Evolutionary conservation across 2,797 vertebrate species (phyloP).

Genomic region (Leucoraja ocellata): DNA sequence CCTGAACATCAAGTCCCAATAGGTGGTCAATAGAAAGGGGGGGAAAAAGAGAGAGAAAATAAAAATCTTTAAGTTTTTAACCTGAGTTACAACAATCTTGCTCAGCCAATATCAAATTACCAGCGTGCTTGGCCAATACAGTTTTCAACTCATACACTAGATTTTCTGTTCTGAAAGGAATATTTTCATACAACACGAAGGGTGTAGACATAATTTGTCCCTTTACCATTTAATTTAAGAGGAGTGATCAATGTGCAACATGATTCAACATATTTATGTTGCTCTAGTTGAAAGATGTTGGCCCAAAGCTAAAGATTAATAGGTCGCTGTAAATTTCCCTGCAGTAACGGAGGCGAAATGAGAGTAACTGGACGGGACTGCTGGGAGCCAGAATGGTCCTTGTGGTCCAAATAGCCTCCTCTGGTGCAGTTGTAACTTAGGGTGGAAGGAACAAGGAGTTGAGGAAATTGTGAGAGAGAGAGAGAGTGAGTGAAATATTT

Average conservation of each 20-base stretch:
- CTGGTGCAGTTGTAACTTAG: no score
- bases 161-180: background rate
- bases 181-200: background rate
- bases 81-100: background rate
- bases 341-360: no score
- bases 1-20: background rate
- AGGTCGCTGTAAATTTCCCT: no score
- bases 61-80: background rate
- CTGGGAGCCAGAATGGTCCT: no score
- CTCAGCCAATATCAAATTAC: background rate
- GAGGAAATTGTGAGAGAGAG: background rate
- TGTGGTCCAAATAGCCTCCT: no score
- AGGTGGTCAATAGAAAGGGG: background rate
- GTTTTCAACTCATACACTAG: background rate
- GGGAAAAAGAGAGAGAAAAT: background rate
- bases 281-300: background rate
- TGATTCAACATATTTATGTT: background rate
- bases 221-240: background rate
- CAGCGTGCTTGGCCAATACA: background rate
- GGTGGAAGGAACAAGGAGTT: rapidly evolving
- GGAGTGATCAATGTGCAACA: background rate
- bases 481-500: slow-evolving; percentile 37
- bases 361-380: no score
- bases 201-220: background rate
- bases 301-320: background rate